Conservation (phyloP, 2,113 vertebrate genomes). For the Pteronura brasiliensis region DNA sequence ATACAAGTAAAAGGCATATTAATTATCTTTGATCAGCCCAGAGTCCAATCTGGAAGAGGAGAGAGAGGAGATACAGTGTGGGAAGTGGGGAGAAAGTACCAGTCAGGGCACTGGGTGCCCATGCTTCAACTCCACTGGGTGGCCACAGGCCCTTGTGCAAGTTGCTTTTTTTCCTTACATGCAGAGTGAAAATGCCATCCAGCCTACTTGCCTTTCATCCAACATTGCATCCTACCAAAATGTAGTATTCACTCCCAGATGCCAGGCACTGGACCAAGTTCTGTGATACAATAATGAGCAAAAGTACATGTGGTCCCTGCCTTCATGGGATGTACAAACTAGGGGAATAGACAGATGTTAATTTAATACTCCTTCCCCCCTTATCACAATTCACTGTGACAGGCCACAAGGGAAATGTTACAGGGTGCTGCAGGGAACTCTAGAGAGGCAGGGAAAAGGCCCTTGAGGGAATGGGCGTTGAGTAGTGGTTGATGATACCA, state of each 20-base stretch:
- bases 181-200: neutral
- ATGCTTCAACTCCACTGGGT: neutral
- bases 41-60: neutral
- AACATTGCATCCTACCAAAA: neutral
- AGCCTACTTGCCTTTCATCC: neutral
- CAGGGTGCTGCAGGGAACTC: neutral
- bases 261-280: neutral
- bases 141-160: neutral
- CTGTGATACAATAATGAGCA: neutral
- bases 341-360: neutral
- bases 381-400: neutral
- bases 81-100: neutral
- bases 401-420: neutral
- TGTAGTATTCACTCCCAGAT: neutral
- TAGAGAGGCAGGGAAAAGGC: neutral
- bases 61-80: neutral
- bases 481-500: neutral
- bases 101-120: neutral
- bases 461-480: neutral
- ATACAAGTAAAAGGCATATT: neutral
- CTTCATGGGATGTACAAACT: neutral
- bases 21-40: neutral
- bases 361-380: neutral
- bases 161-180: neutral
- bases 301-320: neutral